Conservation (phyloP, 2,888 invertebrate genomes). For the Philonicus albiceps region DNA sequence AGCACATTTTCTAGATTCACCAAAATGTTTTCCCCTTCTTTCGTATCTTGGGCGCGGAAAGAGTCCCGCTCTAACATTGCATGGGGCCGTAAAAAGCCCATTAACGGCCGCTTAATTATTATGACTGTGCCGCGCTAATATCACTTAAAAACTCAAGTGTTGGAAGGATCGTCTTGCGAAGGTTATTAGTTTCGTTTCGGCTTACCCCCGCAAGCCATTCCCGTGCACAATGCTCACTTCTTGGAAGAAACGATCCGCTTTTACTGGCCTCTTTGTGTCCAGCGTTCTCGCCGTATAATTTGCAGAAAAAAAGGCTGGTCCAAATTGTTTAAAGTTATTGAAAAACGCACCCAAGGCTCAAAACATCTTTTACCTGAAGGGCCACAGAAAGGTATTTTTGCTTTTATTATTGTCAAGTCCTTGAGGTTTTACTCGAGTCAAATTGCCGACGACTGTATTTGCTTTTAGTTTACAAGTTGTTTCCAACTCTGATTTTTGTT, state of each 20-base stretch:
- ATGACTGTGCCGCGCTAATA: not conserved
- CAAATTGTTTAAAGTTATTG: not conserved
- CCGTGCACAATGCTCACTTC: not conserved
- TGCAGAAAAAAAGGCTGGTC: not conserved
- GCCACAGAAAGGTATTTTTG: not conserved
- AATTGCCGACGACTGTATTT: not conserved
- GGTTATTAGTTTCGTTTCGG: conserved; percentile 3
- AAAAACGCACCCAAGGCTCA: not conserved
- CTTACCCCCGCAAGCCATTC: not conserved
- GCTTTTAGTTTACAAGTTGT: not conserved
- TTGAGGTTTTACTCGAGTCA: not conserved
- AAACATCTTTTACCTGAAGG: not conserved
- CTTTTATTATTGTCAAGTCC: not conserved
- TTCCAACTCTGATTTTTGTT: not conserved
- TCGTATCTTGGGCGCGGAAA: not conserved
- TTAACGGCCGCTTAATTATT: not conserved
- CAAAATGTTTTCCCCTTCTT: not conserved
- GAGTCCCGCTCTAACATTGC: not conserved
- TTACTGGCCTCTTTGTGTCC: not conserved
- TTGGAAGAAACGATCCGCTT: not conserved
- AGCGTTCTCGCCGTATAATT: not conserved
- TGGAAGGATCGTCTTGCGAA: not conserved
- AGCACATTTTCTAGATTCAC: not conserved
- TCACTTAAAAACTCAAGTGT: conserved; percentile 16
- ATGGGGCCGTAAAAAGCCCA: not conserved